Base-by-base conservation (phyloP, 1,140 invertebrate species). In the Wasmannia auropunctata region DNA sequence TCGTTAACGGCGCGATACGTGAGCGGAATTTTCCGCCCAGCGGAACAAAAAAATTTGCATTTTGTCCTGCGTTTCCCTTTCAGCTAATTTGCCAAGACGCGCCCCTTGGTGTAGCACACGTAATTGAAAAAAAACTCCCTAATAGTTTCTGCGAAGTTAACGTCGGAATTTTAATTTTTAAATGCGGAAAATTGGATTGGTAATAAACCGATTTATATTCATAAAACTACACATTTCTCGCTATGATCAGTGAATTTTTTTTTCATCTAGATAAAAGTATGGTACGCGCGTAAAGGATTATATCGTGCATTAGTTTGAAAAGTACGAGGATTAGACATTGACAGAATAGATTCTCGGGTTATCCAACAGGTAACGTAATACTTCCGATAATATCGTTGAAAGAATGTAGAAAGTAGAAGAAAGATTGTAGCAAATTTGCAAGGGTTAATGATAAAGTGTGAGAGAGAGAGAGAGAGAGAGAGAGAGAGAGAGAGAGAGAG, bases 1-100 rank as follows among this genome's bases (percentile, higher is more conserved):
- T 80, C 62, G 76, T 80, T 80, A 79, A 43, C 43, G 76, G 62
- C n/a, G 62, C 76, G 62, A 80, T 80, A 80, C 76, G 76, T 67
- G 62, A 80, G 43, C 60, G 76, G 62, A 67, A 80, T 63, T 80
- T 65, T 62, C 65, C 14, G 43, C n/a, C 31, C n/a, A 31, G n/a
- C 28, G n/a, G 19, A 51, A n/a, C n/a, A n/a, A n/a, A 67, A 80
- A 67, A 80, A 67, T 80, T 80, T 67, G 62, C 76, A 80, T 80
- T 76, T 80, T 22, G 75, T 43, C 43, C 8, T 37, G 8, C 22
- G 28, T 79, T n/a, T 37, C 28, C 43, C 1, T 80, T 67, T 49
- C 43, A 51, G 25, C 60, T 67, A 79, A 79, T 79, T 79, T 31
- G 43, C 60, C 60, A 67, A 80, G 76, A 67, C 62, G 62, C 43